Base-by-base conservation (phyloP, 2,797 vertebrate genomes). In the Gobionotothen gibberifrons region DNA sequence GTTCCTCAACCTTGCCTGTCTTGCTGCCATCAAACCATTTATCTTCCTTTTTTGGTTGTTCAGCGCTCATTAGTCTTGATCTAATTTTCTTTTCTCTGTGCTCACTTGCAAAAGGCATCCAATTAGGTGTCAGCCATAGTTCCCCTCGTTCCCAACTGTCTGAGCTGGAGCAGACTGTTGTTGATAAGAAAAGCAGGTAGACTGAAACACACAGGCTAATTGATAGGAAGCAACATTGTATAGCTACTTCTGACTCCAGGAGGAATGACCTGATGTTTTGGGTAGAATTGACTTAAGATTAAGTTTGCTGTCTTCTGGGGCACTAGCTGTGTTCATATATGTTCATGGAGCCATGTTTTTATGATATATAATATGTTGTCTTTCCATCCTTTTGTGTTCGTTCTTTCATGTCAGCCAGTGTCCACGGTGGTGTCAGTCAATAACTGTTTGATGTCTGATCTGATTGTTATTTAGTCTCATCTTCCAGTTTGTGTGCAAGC, bases 61-160 rank as follows among this genome's bases (percentile, higher is more conserved):
- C 77, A 74, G 70, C 64, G 76, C 86, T 94, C 90, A 91, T 95
- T 93, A 93, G 89, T 91, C 88, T 88, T 91, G 83, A 91, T 93
- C 90, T 92, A 72, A 86, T 93, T 91, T 90, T 82, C 26, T 85
- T 9, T 80, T 82, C 80, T 68, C 79, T 64, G 73, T 81, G 71
- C 77, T 75, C 81, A 81, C 77, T 81, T 39, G 60, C 78, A 85
- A 85, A 83, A 81, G 61, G 82, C 81, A 81, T 89, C 86, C 86
- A 91, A 91, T 92, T 91, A 91, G 78, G 72, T 74, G 66, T 64
- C 72, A 84, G 48, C 68, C 61, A 69, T 64, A 66, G 66, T 76
- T 72, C 56, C 49, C 63, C 60, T 72, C 32, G 9, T 59, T 59
- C 67, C n/a, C 19, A 58, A 74, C 48, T 74, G 59, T 74, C 51